phyloP scores from a whole-genome alignment of 2,888 invertebrate genomes.

The Hymenopus coronatus region DNA sequence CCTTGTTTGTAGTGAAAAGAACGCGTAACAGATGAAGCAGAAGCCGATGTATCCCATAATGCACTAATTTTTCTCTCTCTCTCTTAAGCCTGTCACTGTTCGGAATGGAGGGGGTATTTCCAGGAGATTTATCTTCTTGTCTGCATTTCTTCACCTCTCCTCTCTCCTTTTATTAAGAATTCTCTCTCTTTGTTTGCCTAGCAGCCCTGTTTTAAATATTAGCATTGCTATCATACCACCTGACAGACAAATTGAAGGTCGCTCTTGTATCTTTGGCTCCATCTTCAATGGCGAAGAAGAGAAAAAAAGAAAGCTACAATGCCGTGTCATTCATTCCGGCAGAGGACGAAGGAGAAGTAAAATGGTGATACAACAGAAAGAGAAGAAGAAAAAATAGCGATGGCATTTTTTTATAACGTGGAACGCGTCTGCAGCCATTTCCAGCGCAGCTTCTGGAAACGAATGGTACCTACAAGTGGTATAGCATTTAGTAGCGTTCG shows the following conservation, averaged over 20 bases:
- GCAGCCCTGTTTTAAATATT: conserved; percentile 25
- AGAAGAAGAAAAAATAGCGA: neutral
- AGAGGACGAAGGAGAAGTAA: conserved; percentile 9
- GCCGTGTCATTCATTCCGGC: conserved; percentile 28
- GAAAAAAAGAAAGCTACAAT: conserved; percentile 20
- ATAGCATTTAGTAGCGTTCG: neutral
- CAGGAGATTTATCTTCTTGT: neutral
- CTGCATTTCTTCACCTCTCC: neutral
- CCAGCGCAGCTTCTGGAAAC: conserved; percentile 25
- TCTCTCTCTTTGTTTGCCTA: neutral
- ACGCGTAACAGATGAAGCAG: neutral
- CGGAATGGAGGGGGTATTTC: neutral
- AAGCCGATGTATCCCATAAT: neutral
- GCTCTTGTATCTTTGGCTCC: conserved; percentile 27
- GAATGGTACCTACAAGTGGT: neutral
- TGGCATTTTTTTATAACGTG: conserved; percentile 18
- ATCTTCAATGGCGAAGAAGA: conserved; percentile 23
- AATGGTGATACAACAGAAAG: neutral
- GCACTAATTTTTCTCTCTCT: neutral
- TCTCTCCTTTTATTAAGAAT: neutral
- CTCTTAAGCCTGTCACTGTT: neutral
- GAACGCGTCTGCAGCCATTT: conserved; percentile 23
- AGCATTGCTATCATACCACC: conserved; percentile 31
- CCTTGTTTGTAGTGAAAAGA: neutral
- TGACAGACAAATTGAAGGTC: conserved; percentile 34